phyloP scores from a whole-genome alignment of 2,113 vertebrate genomes.

The Ochotona princeps region DNA sequence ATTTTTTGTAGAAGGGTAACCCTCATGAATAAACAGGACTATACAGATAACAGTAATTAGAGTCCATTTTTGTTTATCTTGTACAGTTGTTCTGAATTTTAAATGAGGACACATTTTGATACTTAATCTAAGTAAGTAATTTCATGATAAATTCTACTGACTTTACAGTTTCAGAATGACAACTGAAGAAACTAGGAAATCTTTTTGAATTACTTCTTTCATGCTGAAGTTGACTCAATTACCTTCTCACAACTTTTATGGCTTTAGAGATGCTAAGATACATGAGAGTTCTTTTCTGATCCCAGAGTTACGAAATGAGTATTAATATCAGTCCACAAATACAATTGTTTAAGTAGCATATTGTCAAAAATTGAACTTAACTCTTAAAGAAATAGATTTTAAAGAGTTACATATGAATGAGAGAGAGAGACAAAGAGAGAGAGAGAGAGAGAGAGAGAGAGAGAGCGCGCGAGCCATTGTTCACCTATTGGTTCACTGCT shows the following conservation, averaged over 20 bases:
- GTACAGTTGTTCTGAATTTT: not conserved
- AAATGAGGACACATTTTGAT: not conserved
- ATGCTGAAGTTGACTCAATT: not conserved
- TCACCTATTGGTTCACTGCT: no score
- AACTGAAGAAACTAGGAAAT: not conserved
- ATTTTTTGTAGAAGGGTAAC: not conserved
- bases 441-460: no score
- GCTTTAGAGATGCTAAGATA: not conserved
- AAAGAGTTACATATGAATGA: no score
- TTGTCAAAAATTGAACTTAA: not conserved
- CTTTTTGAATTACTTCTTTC: constrained; percentile 12
- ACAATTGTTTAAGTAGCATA: not conserved
- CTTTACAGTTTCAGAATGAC: not conserved
- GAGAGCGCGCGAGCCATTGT: no score
- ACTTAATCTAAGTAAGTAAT: not conserved
- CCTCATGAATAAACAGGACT: not conserved
- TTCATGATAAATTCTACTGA: not conserved
- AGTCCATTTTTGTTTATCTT: constrained; percentile 7
- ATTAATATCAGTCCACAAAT: not conserved
- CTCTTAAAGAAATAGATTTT: not conserved
- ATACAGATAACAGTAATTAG: not conserved
- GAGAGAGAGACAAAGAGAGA: no score
- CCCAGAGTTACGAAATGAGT: not conserved
- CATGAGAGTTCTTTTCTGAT: not conserved
- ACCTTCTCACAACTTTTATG: not conserved